A percentile compares a stretch with the other conserved stretches of the same genome.
Evolutionary conservation across 2,888 invertebrate species (phyloP).

Genomic region (Slavum lentiscoides): DNA sequence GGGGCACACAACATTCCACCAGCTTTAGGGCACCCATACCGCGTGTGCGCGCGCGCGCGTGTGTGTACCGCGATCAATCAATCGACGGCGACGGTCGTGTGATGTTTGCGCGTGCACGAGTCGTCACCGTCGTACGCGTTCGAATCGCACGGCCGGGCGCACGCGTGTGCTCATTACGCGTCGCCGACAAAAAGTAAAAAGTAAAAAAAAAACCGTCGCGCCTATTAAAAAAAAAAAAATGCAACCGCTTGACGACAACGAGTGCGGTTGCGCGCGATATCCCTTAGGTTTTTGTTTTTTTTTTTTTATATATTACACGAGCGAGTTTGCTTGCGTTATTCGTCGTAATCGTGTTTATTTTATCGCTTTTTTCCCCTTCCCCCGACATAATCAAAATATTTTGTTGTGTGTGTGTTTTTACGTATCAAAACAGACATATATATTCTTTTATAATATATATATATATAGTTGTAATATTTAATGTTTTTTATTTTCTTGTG

Average conservation of each 20-base stretch:
- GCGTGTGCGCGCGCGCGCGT: no score
- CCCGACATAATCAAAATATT: neutral
- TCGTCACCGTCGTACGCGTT: neutral
- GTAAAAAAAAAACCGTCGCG: no score
- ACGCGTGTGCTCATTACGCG: constrained; percentile 1
- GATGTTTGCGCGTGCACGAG: neutral
- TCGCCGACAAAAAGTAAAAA: neutral
- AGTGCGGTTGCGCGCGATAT: neutral
- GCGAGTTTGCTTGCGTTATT: neutral
- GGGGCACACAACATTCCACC: no score
- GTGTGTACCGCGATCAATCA: neutral
- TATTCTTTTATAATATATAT: no score
- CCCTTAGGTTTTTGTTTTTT: neutral
- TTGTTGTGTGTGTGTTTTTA: neutral
- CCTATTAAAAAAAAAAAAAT: neutral
- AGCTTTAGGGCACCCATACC: no score
- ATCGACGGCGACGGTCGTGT: constrained; percentile 7
- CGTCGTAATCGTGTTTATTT: neutral
- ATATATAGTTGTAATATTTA: neutral
- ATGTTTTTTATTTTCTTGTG: no score
- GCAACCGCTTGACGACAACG: neutral
- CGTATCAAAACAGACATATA: neutral
- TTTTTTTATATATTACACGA: constrained; percentile 5
- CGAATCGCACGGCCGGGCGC: neutral
- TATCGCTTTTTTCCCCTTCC: neutral